Evolutionary conservation across 30 jellyfish, hydroid and myxozoan species (phyloP), one percentile per base, ranked within the genome.

Genomic region (Hydra vulgaris): DNA sequence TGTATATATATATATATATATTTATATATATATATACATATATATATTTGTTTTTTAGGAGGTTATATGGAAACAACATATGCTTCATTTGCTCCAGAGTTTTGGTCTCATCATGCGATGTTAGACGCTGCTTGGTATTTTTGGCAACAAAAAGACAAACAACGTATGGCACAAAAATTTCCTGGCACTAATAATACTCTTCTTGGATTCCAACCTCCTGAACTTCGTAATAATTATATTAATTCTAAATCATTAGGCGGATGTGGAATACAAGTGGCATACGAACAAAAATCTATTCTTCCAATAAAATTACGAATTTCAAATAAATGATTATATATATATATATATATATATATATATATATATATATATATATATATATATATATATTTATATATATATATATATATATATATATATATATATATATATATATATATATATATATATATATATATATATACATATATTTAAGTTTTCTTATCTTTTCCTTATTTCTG

Each of bases 101-200:
- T 78, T 61, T 78, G 85, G 85, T 22, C 79, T 54, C 85, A 78
- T 54, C 85, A 78, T 78, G 85, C 52, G 24, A 78, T 78, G 85
- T 26, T 78, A 54, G 85, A 78, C 18, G 23, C 74, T 17, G 16
- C 54, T 15, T 78, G 85, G 85, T 66, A 78, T 23, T 74, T 17
- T 17, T 78, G 85, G 85, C 85, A 78, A 78, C 27, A 53, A 54
- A 78, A 78, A 40, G 54, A 74, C 0, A 69, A 78, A 19, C 21
- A 40, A 40, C 54, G 68, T 74, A 18, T 18, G 54, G 15, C 66
- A 19, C 40, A 15, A 16, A 69, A 54, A 16, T 53, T 20, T 52
- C 27, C 74, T 25, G 54, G 27, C 8, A 68, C 7, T 8, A 23
- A 68, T 68, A 16, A n/a, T 15, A 68, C 25, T n/a, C 75, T 68